Evolutionary conservation across 2,797 vertebrate genomes (phyloP).

Genomic region (Serranus cabrilla): DNA sequence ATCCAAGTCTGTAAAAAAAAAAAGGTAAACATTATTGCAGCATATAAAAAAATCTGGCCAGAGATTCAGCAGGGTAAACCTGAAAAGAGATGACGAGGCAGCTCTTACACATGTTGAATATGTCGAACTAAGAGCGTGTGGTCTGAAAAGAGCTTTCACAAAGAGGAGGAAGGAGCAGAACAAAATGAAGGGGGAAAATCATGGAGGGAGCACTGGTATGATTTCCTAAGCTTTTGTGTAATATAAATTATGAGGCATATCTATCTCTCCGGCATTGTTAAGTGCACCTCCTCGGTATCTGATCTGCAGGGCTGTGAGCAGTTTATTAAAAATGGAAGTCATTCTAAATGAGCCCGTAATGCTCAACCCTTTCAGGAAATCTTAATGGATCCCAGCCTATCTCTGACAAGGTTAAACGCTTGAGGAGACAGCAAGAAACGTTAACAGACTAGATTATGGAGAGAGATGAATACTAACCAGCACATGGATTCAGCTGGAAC

Average conservation of each 20-base stretch:
- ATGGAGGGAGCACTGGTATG: conserved; percentile 39
- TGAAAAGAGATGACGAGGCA: conserved; percentile 58
- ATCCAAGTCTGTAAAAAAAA: conserved; percentile 59
- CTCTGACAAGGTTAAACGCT: conserved; percentile 88
- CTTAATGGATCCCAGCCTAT: conserved; percentile 82
- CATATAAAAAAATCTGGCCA: conserved; percentile 23
- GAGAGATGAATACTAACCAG: conserved; percentile 73
- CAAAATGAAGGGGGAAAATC: conserved; percentile 43
- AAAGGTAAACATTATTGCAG: conserved; percentile 63
- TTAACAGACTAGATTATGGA: conserved; percentile 72
- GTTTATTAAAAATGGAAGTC: conserved; percentile 89
- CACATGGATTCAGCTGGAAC: conserved; percentile 33
- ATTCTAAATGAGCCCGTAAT: conserved; percentile 85
- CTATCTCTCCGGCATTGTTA: conserved; percentile 79
- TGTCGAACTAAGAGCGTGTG: conserved; percentile 38
- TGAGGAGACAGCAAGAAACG: conserved; percentile 68
- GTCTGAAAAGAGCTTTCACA: conserved; percentile 41
- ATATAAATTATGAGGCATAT: conserved; percentile 80
- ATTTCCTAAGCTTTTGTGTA: conserved; percentile 70
- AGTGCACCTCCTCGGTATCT: conserved; percentile 78
- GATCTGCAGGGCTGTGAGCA: conserved; percentile 80
- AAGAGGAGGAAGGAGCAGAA: conserved; percentile 56
- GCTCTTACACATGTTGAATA: conserved; percentile 57
- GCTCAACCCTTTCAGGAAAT: conserved; percentile 78
- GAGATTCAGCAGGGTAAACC: conserved; percentile 26